Evolutionary conservation across 23 tunicate genomes (phyloP), one percentile per base, ranked within the genome.

Genomic region (Halocynthia aurantium): DNA sequence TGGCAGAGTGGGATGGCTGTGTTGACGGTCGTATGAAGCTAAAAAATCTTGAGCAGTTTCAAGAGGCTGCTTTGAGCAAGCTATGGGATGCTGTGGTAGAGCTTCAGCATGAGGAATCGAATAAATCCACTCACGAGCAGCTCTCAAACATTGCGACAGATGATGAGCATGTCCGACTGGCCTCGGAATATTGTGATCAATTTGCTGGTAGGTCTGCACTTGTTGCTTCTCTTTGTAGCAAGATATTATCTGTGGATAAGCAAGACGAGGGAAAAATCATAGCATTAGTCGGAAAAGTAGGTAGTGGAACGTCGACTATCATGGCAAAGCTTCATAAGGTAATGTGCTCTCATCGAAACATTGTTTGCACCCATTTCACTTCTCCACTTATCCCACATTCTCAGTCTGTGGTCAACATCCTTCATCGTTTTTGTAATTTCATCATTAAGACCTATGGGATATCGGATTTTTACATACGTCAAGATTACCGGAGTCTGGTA

Each of bases 31-130:
- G 51, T 8, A 71, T 67, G 55, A 64, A 40, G 6, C 0, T 79
- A 10, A 19, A 55, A 18, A 51, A 55, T 51, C 71, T 84, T 55
- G 55, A 70, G 8, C 63, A 78, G 52, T 78, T 84, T 72, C 73
- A 62, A 52, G 83, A 77, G 7, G 52, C 54, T 64, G 63, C 78
- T 60, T 52, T 72, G 7, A 52, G 49, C 8, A 78, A 84, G 62
- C 64, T 84, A 73, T 22, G 54, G 70, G 21, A 77, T 10, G 55
- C 22, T 67, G 31, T 77, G 5, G 56, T 72, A 15, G 44, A 58
- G 52, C 51, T 62, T 61, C 55, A 71, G 11, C 10, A 10, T 44
- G 49, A 71, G 11, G 76, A 71, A 60, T 15, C 64, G 17, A 15
- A 4, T 15, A 4, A 60, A 15, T 1, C 64, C n/a, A 17, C n/a